Base-by-base conservation (phyloP, 2,113 vertebrate genomes). In the Chunga burmeisteri region DNA sequence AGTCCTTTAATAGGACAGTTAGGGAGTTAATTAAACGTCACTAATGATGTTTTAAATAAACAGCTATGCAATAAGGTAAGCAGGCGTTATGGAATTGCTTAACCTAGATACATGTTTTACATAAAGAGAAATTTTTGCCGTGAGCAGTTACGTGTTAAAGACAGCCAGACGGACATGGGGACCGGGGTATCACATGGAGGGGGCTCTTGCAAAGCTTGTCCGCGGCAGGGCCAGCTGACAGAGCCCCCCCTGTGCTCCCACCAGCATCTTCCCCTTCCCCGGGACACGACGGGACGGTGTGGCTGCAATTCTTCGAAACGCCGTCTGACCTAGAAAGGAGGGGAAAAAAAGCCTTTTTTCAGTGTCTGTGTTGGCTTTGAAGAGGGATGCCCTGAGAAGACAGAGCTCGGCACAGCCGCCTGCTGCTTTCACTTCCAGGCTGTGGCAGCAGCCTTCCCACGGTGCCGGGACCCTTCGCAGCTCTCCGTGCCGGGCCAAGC, bases 181-280 rank as follows among this genome's bases (percentile, higher is more conserved):
- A 46, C 13, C 11, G 1, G 5, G 50, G 20, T 22, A 11, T 38
- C 2, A 7, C 1, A 1, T 1, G 0, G 46, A 11, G 63, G 18
- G 38, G 73, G 22, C 32, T 29, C n/a, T 9, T 3, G 9, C 22
- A 17, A 32, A 14, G 46, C n/a, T 71, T 23, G 19, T 27, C 7
- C 6, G 42, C 38, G 65, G 47, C 34, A 8, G 46, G n/a, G 46
- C 15, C 62, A 20, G 58, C 44, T 73, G 46, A 44, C 50, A 27
- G 30, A 58, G 38, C 32, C n/a, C 30, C 4, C 21, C 4, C 21
- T 0, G 3, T 5, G 18, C 16, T 21, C 50, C 47, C 8, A 7
- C 32, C 6, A 1, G 40, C 32, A 2, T 18, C 46, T 22, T 67
- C 47, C 42, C 63, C 11, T n/a, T 68, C n/a, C 22, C 40, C 7